Base-by-base conservation (phyloP, 2,888 invertebrate genomes). In the Ophioninae sp. region DNA sequence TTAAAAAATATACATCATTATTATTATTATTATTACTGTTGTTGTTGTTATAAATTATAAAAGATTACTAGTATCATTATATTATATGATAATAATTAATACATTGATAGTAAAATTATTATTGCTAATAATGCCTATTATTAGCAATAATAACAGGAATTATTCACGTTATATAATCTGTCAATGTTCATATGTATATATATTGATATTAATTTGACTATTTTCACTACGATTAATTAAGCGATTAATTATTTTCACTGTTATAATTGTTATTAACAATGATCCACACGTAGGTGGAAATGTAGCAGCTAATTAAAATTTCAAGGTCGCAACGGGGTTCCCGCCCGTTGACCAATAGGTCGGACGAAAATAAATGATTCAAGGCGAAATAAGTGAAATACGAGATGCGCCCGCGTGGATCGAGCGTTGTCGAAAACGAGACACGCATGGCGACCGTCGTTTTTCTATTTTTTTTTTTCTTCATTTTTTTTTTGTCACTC, bases 311-410 rank as follows among this genome's bases (percentile, higher is more conserved):
- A 84, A 84, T 84, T 82, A 82, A 84, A 84, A 73, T 75, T 79
- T 84, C 84, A 84, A 84, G 84, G 84, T 84, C 84, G 79, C 73
- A 44, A 58, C 63, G 76, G 76, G 23, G 73, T 77, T 84, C 65
- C 75, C 72, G 78, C 78, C 72, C 79, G 30, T 86, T 86, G 84
- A 86, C 86, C 83, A 86, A 86, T 85, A 86, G 85, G 86, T 85
- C 85, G 80, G 69, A 84, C 83, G 65, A 86, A 86, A 86, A 86
- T 86, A 86, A 86, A 86, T 85, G 64, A 85, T 85, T 81, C 85
- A 86, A 86, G 85, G 85, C 83, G 79, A 83, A 82, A 82, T 81
- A 76, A 77, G 75, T 82, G 85, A 81, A 84, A 82, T 81, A 83
- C 81, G 82, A 83, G 83, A 76, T 82, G 65, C 61, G 73, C 68